Base-by-base conservation (phyloP, 2,113 vertebrate genomes). In the Oryzias melastigma region DNA sequence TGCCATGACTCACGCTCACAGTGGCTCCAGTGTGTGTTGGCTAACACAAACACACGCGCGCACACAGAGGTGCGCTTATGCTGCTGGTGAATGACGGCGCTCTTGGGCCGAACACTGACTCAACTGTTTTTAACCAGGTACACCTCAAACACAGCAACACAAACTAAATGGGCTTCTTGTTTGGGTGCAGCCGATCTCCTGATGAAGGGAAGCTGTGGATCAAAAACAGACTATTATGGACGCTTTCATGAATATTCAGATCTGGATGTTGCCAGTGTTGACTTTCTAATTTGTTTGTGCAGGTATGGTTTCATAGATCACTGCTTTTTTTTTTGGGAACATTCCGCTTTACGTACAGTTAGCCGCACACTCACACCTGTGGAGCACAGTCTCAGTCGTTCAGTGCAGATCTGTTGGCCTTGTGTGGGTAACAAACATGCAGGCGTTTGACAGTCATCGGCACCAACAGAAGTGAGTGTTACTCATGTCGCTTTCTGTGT, bases 81-180 rank as follows among this genome's bases (percentile, higher is more conserved):
- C 77, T 35, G 53, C 63, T 5, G 54, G 24, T 69, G 80, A 65
- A 50, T 77, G 74, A 64, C 64, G 29, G 43, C 10, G 60, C 77
- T 73, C 55, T 46, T 58, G 42, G 20, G 25, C 41, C 40, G 45
- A 83, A 91, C 87, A 92, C 80, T 82, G 72, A 52, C 75, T 68
- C 82, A 80, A 82, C 22, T 91, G 89, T 91, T 75, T 58, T 40
- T 5, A 46, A 46, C 54, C 84, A 84, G 89, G 85, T 87, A 87
- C 62, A 61, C 45, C 68, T 46, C 66, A 58, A 10, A 12, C 62
- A 75, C 60, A 82, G 73, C 79, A 84, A 80, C 77, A 78, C 63
- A 71, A 51, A 53, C 69, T 84, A 84, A 85, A 85, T 79, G 27
- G 77, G 20, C 42, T 20, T 3, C 80, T 78, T 85, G 84, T 88